phyloP scores from a whole-genome alignment of 1,140 invertebrate genomes.

The Mamestra configurata region DNA sequence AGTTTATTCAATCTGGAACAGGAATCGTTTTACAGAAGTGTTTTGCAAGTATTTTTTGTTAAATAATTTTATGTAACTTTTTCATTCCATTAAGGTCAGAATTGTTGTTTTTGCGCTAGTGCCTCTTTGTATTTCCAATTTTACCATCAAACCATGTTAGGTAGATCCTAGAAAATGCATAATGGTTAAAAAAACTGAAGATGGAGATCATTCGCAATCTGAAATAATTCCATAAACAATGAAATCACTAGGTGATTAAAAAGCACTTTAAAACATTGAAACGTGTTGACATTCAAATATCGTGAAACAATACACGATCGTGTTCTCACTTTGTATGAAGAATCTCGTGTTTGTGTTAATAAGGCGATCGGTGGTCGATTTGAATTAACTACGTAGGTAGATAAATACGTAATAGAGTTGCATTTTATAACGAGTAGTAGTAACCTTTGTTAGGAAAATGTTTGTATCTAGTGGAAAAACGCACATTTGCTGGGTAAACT shows the following conservation, averaged over 20 bases:
- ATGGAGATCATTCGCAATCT: no score
- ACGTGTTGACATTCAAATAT: slow-evolving; percentile 31
- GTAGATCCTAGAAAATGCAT: no score
- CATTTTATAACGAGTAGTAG: slow-evolving; percentile 3
- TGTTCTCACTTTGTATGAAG: not conserved
- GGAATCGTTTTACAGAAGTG: no score
- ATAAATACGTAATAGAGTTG: not conserved
- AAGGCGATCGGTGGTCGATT: not conserved
- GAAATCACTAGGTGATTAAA: not conserved
- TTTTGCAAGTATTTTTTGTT: no score
- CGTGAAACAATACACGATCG: slow-evolving; percentile 1
- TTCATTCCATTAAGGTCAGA: no score
- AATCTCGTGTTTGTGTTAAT: slow-evolving; percentile 4
- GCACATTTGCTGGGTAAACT: not conserved
- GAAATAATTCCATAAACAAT: no score
- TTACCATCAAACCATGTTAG: no score
- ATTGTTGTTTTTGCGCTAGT: no score
- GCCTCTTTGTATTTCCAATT: no score
- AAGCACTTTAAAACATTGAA: not conserved
- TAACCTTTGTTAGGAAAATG: slow-evolving; percentile 14
- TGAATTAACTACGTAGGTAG: not conserved
- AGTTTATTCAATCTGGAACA: not conserved
- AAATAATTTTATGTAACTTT: no score
- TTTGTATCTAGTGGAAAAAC: not conserved
- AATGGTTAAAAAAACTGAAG: no score